Conservation (phyloP, 2,797 vertebrate species). For the Chelonia mydas region DNA sequence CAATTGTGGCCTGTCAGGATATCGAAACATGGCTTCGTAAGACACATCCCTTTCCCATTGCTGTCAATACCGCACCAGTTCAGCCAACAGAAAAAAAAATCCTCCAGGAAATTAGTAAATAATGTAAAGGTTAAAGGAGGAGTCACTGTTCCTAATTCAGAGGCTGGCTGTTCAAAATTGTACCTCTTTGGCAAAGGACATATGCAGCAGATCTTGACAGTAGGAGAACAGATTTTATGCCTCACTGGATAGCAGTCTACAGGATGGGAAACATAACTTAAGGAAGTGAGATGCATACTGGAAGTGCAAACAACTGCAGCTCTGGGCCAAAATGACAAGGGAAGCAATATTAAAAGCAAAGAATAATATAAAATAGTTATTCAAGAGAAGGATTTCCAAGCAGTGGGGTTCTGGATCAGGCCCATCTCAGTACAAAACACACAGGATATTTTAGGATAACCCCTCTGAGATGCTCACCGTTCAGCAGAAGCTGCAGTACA, state of each 20-base stretch:
- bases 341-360: rapidly evolving
- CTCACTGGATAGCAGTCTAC: rapidly evolving
- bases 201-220: background rate
- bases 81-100: background rate
- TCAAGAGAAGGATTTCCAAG: background rate
- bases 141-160: background rate
- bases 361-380: background rate
- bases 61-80: background rate
- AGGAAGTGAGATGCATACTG: background rate
- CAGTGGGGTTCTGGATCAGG: background rate
- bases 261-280: background rate
- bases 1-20: background rate
- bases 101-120: constrained; percentile 7
- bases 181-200: background rate
- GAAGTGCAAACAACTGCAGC: background rate
- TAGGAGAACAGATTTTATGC: rapidly evolving
- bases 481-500: background rate
- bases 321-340: background rate
- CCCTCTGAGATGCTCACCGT: background rate
- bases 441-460: background rate
- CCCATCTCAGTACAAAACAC: background rate
- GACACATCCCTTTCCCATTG: background rate
- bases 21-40: rapidly evolving
- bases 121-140: background rate
- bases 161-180: background rate